These are phyloP conservation scores for Chrysolina oricalcia DNA, from an alignment of 2,888 invertebrate species.

Conservation along the genomic window DNA sequence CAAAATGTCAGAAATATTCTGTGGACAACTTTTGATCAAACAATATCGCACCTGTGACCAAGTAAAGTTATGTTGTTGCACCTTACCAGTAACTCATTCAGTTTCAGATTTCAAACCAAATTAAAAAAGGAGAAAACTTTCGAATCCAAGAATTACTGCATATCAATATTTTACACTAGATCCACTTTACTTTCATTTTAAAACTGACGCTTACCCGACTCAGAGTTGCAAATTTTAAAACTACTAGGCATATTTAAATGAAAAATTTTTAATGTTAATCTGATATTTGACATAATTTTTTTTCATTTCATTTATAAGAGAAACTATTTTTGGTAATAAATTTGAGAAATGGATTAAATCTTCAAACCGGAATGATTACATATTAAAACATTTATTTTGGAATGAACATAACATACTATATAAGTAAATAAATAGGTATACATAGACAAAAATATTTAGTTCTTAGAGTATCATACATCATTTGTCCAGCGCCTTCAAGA, in stretches of 20 bases:
- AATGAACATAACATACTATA: slow-evolving; percentile 11
- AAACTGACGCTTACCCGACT: not conserved
- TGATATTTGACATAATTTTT: too few species aligned
- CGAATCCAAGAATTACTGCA: not conserved
- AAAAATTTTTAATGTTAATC: not conserved
- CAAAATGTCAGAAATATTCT: too few species aligned
- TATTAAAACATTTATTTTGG: slow-evolving; percentile 20
- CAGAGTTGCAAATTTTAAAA: too few species aligned
- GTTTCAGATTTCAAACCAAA: not conserved
- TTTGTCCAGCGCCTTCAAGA: slow-evolving; percentile 3
- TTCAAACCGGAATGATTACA: not conserved
- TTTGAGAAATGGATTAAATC: not conserved
- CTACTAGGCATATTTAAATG: not conserved
- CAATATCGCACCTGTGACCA: too few species aligned
- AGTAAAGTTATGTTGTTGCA: not conserved
- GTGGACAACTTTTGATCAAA: too few species aligned
- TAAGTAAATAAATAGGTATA: slow-evolving; percentile 20
- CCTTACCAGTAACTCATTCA: not conserved
- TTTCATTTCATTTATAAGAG: too few species aligned
- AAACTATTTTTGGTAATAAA: not conserved
- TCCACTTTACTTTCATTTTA: not conserved
- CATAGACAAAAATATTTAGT: slow-evolving; percentile 15
- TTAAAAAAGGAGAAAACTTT: not conserved
- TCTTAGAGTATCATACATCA: slow-evolving; percentile 21
- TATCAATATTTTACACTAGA: not conserved